Base-by-base conservation (phyloP, 2,113 vertebrate species). In the Mustela nigripes region DNA sequence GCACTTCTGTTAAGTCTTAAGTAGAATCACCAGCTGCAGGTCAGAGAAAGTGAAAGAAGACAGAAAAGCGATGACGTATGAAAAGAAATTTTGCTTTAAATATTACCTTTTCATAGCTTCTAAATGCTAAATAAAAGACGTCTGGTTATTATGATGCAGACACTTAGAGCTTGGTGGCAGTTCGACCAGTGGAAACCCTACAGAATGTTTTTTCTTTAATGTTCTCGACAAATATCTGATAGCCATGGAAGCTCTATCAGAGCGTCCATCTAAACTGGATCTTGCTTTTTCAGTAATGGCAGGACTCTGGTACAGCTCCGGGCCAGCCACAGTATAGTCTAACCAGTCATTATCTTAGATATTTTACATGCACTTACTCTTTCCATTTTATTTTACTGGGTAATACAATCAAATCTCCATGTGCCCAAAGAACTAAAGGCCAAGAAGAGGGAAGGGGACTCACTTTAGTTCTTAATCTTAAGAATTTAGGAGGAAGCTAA, bases 31-130 rank as follows among this genome's bases (percentile, higher is more conserved):
- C 39, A 93, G 12, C 56, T 85, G 33, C 1, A 16, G 53, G 16
- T 28, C 48, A 76, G 0, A 87, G 8, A 45, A 80, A 84, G 11
- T 42, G 31, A 91, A 91, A 65, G 28, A 90, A 87, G 6, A 91
- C 2, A 65, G 42, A 42, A 80, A 95, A 83, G 42, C 89, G 78
- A 58, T 79, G 45, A 53, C 56, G 62, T 39, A 5, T 74, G 42
- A 95, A 26, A 79, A 86, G 39, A 91, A 91, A 79, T 22, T 56
- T 9, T 50, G 50, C 86, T 60, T 48, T 79, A 82, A 95, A 73
- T 7, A 93, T 53, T 79, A 95, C 69, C 11, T 65, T 82, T 94
- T 82, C 80, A 88, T 10, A 93, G 56, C 4, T 63, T 83, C 16
- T 80, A 74, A 87, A 93, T 26, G 50, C 5, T 90, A 95, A 94